phyloP scores from a whole-genome alignment of 2,113 vertebrate genomes.

The Nipponia nippon region DNA sequence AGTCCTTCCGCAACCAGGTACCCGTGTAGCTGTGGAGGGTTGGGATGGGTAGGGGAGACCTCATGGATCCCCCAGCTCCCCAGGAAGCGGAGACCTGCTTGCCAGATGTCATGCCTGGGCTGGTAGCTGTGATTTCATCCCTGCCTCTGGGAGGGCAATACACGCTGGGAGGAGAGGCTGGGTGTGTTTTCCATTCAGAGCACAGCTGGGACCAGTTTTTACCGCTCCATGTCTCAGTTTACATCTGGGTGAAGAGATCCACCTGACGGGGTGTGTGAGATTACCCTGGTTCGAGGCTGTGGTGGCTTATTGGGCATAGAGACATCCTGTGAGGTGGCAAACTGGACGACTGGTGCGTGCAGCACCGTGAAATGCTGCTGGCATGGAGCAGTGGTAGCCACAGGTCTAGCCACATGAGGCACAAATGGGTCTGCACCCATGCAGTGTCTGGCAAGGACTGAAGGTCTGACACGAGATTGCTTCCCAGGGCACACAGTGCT shows the following conservation, averaged over 20 bases:
- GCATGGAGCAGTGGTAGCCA: not conserved
- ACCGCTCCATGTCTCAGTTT: not conserved
- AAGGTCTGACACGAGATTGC: not conserved
- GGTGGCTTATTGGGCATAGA: not conserved
- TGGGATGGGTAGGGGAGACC: not conserved
- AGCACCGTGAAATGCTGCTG: not conserved
- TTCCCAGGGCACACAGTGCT: not conserved
- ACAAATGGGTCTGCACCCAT: not conserved
- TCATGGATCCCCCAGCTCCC: not conserved
- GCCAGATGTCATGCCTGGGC: not conserved
- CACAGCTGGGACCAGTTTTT: not conserved
- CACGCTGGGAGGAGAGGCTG: not conserved
- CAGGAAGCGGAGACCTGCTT: not conserved
- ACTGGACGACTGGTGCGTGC: not conserved
- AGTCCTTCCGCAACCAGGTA: constrained; percentile 92
- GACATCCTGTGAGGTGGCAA: not conserved
- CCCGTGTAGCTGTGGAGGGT: accelerated
- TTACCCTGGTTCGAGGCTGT: not conserved
- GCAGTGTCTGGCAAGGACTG: not conserved
- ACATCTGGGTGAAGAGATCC: not conserved
- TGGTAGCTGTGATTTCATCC: not conserved
- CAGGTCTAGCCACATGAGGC: not conserved
- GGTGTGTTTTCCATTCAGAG: not conserved
- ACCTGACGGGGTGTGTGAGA: not conserved
- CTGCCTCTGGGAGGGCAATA: not conserved